These are phyloP conservation scores for Hylaeus volcanicus DNA, from an alignment of 1,140 invertebrate species.

Conservation along the genomic window DNA sequence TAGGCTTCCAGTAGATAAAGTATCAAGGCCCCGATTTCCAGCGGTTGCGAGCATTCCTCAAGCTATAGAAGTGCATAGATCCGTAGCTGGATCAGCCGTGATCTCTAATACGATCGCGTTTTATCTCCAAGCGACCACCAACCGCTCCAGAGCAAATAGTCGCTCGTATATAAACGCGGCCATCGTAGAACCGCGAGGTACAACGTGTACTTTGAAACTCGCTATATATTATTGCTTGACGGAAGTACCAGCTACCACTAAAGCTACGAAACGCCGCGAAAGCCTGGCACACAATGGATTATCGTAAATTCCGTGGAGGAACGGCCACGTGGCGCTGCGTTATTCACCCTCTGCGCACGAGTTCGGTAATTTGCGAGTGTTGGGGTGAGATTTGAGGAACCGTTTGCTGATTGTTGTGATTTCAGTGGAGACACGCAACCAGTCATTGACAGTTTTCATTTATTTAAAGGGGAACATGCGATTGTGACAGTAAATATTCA, in stretches of 20 bases:
- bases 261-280: constrained; percentile 36
- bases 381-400: neutral
- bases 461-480: too few species aligned
- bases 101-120: neutral
- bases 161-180: constrained; percentile 1
- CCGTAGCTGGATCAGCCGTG: neutral
- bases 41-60: neutral
- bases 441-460: too few species aligned
- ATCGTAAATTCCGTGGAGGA: constrained; percentile 20
- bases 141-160: neutral
- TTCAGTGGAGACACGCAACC: too few species aligned
- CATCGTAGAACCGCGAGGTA: constrained; percentile 6
- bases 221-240: constrained; percentile 43
- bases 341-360: neutral
- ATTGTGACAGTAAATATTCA: too few species aligned
- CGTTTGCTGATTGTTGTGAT: too few species aligned
- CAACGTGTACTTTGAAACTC: constrained; percentile 30
- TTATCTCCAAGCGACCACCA: neutral
- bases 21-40: neutral
- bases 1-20: too few species aligned
- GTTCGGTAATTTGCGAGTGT: neutral
- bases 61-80: neutral
- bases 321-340: neutral
- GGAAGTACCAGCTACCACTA: constrained; percentile 37
- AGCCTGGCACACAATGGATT: constrained; percentile 30